phyloP scores from a whole-genome alignment of 2,888 invertebrate genomes.

The Sarcophaga variegata region DNA sequence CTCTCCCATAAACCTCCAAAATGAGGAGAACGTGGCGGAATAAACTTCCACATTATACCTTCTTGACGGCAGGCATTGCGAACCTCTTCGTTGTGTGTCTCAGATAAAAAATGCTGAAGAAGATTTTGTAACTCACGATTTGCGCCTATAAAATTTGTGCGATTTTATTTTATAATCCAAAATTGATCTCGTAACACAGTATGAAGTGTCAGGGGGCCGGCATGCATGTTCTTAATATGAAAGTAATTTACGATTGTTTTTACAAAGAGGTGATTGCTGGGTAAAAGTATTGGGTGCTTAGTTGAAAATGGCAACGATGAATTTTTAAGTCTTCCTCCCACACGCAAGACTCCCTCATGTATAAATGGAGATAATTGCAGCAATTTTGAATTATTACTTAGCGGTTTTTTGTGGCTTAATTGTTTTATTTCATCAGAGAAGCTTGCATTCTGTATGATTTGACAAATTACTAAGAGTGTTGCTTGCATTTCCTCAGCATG shows the following conservation, averaged over 20 bases:
- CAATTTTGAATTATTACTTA: conserved; percentile 4
- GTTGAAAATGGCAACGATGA: conserved; percentile 17
- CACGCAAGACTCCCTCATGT: conserved; percentile 24
- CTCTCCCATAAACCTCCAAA: too few relatives aligned
- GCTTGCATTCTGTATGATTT: neutral
- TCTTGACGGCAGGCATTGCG: too few relatives aligned
- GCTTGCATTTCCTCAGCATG: neutral
- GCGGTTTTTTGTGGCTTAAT: neutral
- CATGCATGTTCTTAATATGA: conserved; percentile 29
- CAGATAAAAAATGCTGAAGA: too few relatives aligned
- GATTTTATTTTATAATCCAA: conserved; percentile 60
- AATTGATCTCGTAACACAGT: conserved; percentile 47
- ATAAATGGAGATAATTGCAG: conserved; percentile 17
- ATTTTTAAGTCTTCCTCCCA: conserved; percentile 30
- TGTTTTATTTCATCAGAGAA: conserved; percentile 7
- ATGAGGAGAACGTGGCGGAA: too few relatives aligned
- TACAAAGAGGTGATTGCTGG: neutral
- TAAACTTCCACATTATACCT: too few relatives aligned
- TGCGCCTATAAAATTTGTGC: conserved; percentile 65
- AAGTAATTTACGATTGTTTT: neutral
- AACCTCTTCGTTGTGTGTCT: too few relatives aligned
- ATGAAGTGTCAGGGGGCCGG: neutral
- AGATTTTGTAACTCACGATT: conserved; percentile 50
- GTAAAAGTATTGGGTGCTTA: conserved; percentile 27
- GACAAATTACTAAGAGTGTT: conserved; percentile 5